Base-by-base conservation (phyloP, 2,888 invertebrate species). In the Plusia festucae region DNA sequence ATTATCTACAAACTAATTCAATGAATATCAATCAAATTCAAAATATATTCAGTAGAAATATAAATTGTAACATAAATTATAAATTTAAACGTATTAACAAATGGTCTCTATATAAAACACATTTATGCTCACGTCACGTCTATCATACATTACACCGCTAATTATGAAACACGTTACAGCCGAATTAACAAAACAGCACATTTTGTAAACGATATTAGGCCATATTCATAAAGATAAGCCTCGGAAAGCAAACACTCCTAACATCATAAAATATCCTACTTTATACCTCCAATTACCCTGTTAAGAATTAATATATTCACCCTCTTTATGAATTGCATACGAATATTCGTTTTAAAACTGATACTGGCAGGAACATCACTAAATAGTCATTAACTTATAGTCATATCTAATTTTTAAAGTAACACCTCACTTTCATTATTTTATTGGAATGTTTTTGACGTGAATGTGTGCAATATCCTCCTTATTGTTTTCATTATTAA, bases 221-320 rank as follows among this genome's bases (percentile, higher is more conserved):
- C 83, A 79, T 83, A 83, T 73, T 81, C 84, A 78, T 86, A 85
- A 85, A 86, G 82, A 84, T 82, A 83, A 83, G 77, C 70, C 27
- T 46, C 24, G 51, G 24, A 62, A 79, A 73, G 27, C 70, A 80
- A 83, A 81, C 79, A 81, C 82, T 68, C 84, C 82, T 76, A 65
- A 65, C 81, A 77, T 80, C 83, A 82, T 88, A 87, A 89, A 87
- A 80, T 84, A 76, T 78, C 82, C 68, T 78, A 83, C 79, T 86
- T 87, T 85, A 87, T 80, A 79, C 83, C 82, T 72, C 76, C 75
- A 83, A 82, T 87, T 86, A 86, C 77, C 77, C 82, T 79, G 82
- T 69, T 79, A 82, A 68, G 71, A 69, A 70, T 67, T 85, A 83
- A 86, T 84, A 82, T 85, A 88, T 88, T 88, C 87, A 88, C 89